Evolutionary conservation across 2,888 invertebrate species (phyloP), one percentile per base, ranked within the genome.

Genomic region (Conus canariensis): DNA sequence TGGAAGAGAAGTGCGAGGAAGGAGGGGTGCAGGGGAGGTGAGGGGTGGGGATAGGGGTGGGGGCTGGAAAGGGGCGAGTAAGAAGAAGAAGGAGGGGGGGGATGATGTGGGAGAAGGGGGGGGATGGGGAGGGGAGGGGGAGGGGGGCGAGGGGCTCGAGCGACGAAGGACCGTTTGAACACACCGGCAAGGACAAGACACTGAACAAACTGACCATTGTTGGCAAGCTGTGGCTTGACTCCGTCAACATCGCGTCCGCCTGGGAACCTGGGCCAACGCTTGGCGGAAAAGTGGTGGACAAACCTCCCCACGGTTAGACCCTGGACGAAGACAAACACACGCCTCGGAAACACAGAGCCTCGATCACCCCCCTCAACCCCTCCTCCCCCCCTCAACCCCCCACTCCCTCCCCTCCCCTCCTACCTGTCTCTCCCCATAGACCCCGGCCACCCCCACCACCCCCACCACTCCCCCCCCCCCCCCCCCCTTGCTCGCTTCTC

Each of bases 231-330:
- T 59, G 82, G 82, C 60, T 67, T n/a, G 19, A 8, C 88, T 80
- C 56, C 3, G 83, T 59, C 80, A 67, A 88, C 77, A 83, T 22
- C 88, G 83, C 64, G 22, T 30, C 83, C 12, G 88, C 82, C 82
- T 83, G 88, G 82, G 82, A 88, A 64, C 64, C 88, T 88, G 83
- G 88, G 82, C 12, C 10, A 64, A 10, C 80, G 88, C 82, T 88
- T 82, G 64, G 88, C 80, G 45, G 88, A 64, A 88, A 88, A 88
- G 88, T 83, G 88, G 58, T 88, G 82, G 56, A 56, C 88, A 88
- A 88, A 88, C 64, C 88, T 64, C 19, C 80, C 80, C 80, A 88
- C 88, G 83, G 88, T 88, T 88, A 88, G 88, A 88, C 45, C 88
- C 64, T 82, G 30, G 83, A 67, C 88, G 88, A 88, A 83, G 88